Percentiles rank a stretch among this genome's conserved stretches.
These are phyloP conservation scores for Ophion obscuratus DNA, from an alignment of 2,888 invertebrate genomes.

Conservation along the genomic window DNA sequence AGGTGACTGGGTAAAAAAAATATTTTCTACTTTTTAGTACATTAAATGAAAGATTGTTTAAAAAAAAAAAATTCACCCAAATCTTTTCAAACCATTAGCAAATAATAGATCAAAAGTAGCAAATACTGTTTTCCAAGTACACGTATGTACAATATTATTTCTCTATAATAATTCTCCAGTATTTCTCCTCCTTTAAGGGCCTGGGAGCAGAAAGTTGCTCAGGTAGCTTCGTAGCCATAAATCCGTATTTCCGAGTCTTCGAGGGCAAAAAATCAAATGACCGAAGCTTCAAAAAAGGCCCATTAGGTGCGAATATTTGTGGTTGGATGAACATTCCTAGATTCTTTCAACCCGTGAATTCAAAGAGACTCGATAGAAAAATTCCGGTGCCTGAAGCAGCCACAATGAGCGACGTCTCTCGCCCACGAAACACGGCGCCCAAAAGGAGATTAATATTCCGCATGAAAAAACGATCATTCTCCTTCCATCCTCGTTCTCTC, in stretches of 20 bases:
- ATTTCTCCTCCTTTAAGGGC: conserved; percentile 10
- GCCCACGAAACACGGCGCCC: conserved; percentile 46
- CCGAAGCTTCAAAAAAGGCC: conserved; percentile 2
- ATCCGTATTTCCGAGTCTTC: conserved; percentile 22
- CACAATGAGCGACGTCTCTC: conserved; percentile 68
- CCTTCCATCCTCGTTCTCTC: background rate
- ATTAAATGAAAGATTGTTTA: too few species aligned
- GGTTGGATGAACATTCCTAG: background rate
- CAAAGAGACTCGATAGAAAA: conserved; percentile 59
- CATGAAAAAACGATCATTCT: conserved; percentile 58
- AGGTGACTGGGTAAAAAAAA: too few species aligned
- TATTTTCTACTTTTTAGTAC: too few species aligned
- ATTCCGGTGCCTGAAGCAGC: conserved; percentile 59
- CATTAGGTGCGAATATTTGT: conserved; percentile 9
- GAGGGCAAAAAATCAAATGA: conserved; percentile 37
- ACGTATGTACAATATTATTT: background rate
- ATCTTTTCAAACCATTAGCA: too few species aligned
- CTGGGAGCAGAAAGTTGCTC: background rate
- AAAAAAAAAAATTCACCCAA: too few species aligned
- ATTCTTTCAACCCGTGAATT: conserved; percentile 19
- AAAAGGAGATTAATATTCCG: conserved; percentile 70
- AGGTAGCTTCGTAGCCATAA: background rate
- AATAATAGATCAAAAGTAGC: too few species aligned
- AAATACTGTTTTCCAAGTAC: too few species aligned
- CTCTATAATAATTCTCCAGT: too few species aligned